Conservation (phyloP, 2,113 vertebrate species). For the Rhegmatorhina hoffmannsi region DNA sequence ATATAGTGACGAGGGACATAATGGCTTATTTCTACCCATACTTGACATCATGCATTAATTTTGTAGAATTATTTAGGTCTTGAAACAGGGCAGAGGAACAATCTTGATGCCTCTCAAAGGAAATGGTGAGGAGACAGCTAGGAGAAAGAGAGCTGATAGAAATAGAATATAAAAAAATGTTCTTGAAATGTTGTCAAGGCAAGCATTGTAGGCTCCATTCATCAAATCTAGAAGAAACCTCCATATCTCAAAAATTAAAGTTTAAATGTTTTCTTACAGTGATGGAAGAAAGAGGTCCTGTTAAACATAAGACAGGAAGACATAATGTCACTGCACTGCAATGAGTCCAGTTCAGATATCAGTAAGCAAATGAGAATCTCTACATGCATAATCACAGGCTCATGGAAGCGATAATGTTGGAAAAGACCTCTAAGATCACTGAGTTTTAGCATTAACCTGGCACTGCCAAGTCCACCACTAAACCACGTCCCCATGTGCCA, state of each 20-base stretch:
- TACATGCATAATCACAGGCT: neutral
- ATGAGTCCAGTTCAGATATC: neutral
- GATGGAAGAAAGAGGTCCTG: neutral
- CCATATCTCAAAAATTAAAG: neutral
- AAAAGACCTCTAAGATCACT: neutral
- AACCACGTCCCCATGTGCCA: neutral
- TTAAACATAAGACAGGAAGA: neutral
- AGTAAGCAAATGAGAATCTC: neutral
- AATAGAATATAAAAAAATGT: neutral
- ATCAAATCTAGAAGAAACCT: neutral
- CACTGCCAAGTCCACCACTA: neutral
- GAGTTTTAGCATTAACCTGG: neutral
- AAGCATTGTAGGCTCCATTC: neutral
- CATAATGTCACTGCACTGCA: neutral
- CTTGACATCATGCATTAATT: slow-evolving; percentile 39
- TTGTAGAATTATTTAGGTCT: slow-evolving; percentile 43
- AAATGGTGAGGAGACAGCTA: slow-evolving; percentile 19
- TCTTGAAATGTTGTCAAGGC: neutral
- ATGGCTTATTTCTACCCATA: slow-evolving; percentile 35
- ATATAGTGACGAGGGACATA: neutral
- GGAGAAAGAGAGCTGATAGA: slow-evolving; percentile 29
- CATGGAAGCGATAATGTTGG: neutral
- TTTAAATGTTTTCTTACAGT: neutral
- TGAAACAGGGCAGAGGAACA: slow-evolving; percentile 11
- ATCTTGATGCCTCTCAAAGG: slow-evolving; percentile 35